phyloP scores from a whole-genome alignment of 2,888 invertebrate genomes.

The Odontomyia ornata region DNA sequence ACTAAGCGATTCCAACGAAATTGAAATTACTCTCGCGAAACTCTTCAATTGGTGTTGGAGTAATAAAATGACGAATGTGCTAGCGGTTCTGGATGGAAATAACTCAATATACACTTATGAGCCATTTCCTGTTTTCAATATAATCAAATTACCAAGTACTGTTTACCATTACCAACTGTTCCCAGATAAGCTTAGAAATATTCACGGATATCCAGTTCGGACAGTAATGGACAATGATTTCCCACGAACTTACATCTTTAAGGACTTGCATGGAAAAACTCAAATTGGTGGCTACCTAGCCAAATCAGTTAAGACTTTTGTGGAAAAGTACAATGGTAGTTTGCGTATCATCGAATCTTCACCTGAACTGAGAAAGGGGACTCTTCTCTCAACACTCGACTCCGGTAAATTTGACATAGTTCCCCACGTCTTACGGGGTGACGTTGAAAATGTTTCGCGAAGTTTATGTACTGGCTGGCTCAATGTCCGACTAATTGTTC shows the following conservation, averaged over 20 bases:
- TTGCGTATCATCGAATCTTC: not conserved
- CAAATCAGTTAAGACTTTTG: not conserved
- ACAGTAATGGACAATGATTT: slow-evolving; percentile 6
- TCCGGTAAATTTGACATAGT: not conserved
- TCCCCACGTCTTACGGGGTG: not conserved
- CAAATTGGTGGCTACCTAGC: not conserved
- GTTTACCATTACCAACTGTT: not conserved
- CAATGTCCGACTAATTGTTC: not conserved
- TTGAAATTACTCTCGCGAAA: no score
- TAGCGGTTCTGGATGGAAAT: no score
- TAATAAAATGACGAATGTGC: no score
- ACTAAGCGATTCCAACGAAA: no score
- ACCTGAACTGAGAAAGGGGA: not conserved
- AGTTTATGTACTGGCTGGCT: not conserved
- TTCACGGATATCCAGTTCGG: slow-evolving; percentile 2
- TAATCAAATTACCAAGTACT: not conserved
- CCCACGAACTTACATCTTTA: not conserved
- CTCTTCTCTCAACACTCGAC: not conserved
- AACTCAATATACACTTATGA: not conserved
- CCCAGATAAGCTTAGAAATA: not conserved
- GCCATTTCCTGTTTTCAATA: not conserved
- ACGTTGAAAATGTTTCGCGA: not conserved
- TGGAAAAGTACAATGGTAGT: not conserved
- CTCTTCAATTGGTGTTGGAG: no score
- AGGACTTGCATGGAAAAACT: not conserved